Base-by-base conservation (phyloP, 2,888 invertebrate genomes). In the Alsophila aescularia region DNA sequence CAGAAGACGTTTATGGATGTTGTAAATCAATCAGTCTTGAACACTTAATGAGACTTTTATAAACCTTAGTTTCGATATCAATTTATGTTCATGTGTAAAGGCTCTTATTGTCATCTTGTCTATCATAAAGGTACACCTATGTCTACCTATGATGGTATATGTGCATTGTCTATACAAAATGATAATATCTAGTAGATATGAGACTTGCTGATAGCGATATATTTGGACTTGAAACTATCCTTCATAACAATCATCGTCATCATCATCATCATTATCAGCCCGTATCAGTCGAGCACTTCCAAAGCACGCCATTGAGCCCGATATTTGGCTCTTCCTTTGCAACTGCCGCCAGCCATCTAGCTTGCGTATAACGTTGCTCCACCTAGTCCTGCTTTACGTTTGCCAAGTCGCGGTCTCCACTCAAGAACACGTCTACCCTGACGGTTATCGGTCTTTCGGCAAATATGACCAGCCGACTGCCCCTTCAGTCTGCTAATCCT, bases 21-120 rank as follows among this genome's bases (percentile, higher is more conserved):
- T 61, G 69, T 78, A 77, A 77, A 79, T 78, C 73, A 73, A 39
- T 48, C 48, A 43, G 8, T 40, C 21, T 24, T 9, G 44, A 50
- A 62, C 65, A 44, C 24, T 31, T 12, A 40, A 27, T 41, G n/a
- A 31, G n/a, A 37, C 42, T 21, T 36, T 31, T 13, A 18, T 24
- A 13, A 35, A 15, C 2, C 9, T 36, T 14, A 27, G 5, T 27
- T 40, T 40, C 18, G 2, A 3, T 24, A n/a, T 40, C 3, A 40
- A 14, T 40, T 9, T 27, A 40, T 40, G 9, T 13, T 7, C 8
- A 9, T 27, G n/a, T 24, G 3, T 37, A 21, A 6, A 13, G 21
- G 7, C 9, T 14, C 27, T 21, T 31, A 31, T 47, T 40, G 27
- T 13, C 7, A 15, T 35, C 16, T 27, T 13, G 16, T 36, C 44